phyloP scores from a whole-genome alignment of 2,888 invertebrate genomes.

The Euplexia lucipara region DNA sequence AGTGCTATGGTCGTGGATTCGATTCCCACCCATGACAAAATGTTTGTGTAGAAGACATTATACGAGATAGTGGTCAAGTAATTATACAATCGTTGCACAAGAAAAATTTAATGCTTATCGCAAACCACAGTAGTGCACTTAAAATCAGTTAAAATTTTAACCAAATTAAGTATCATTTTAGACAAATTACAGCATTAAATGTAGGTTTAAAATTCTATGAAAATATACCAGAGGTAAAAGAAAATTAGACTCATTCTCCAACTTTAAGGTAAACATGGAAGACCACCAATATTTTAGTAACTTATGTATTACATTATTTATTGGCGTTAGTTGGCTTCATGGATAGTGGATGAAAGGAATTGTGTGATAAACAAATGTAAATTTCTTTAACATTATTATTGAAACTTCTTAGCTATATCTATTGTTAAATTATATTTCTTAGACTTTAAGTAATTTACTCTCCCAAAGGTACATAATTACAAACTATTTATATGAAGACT shows the following conservation, averaged over 20 bases:
- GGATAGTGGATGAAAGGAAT: conserved; percentile 75
- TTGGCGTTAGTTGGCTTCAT: conserved; percentile 76
- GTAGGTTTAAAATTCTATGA: conserved; percentile 17
- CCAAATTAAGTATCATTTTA: conserved; percentile 6
- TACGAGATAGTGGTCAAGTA: conserved; percentile 1
- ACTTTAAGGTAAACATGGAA: conserved; percentile 28
- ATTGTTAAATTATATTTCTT: conserved; percentile 78
- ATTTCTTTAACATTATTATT: conserved; percentile 79
- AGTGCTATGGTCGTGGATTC: too few species aligned
- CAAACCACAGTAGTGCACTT: conserved; percentile 31
- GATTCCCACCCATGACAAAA: too few species aligned
- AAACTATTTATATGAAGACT: conserved; percentile 24
- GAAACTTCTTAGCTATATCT: conserved; percentile 73
- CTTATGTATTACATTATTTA: conserved; percentile 72
- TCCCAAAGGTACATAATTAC: conserved; percentile 84
- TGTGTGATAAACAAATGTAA: conserved; percentile 88
- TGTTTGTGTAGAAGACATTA: too few species aligned
- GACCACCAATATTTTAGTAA: conserved; percentile 70
- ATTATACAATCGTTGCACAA: neutral
- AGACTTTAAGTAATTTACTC: conserved; percentile 67
- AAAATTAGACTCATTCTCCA: conserved; percentile 12
- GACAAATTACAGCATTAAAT: conserved; percentile 2
- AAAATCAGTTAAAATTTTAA: neutral
- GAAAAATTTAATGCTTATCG: neutral
- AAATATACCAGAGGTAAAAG: neutral